phyloP scores from a whole-genome alignment of 2,797 vertebrate species.

The Somateria mollissima region DNA sequence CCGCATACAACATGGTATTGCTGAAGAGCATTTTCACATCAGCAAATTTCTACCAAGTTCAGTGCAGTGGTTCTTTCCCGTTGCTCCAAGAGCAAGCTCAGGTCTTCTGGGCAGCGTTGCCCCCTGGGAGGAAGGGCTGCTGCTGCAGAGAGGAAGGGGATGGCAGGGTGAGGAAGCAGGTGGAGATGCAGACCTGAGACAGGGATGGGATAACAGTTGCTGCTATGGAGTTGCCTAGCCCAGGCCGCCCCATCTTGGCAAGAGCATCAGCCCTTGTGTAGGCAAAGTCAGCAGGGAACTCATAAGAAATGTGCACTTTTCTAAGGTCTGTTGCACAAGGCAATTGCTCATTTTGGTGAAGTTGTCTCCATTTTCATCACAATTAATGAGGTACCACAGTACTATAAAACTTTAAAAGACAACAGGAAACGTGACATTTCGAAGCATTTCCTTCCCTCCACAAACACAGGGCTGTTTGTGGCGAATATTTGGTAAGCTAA shows the following conservation, averaged over 20 bases:
- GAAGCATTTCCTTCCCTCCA: not conserved
- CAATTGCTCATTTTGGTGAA: not conserved
- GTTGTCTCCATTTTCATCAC: not conserved
- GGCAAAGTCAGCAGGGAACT: not conserved
- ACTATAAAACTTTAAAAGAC: not conserved
- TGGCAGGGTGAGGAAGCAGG: not conserved
- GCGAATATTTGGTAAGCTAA: not conserved
- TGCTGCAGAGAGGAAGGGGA: not conserved
- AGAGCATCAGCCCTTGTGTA: not conserved
- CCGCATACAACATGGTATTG: accelerated
- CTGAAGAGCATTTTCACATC: not conserved
- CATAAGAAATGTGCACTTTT: not conserved
- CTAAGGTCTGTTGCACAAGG: not conserved
- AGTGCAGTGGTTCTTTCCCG: not conserved
- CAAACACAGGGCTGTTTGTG: not conserved
- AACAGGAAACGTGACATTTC: not conserved
- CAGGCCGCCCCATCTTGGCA: not conserved
- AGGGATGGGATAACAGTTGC: not conserved
- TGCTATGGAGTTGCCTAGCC: not conserved
- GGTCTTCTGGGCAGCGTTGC: accelerated
- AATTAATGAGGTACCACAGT: not conserved
- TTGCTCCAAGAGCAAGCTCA: not conserved
- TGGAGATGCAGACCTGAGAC: too few species aligned
- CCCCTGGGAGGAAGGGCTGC: not conserved
- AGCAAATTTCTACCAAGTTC: not conserved